phyloP scores from a whole-genome alignment of 1,140 invertebrate species.

The Atta texana region DNA sequence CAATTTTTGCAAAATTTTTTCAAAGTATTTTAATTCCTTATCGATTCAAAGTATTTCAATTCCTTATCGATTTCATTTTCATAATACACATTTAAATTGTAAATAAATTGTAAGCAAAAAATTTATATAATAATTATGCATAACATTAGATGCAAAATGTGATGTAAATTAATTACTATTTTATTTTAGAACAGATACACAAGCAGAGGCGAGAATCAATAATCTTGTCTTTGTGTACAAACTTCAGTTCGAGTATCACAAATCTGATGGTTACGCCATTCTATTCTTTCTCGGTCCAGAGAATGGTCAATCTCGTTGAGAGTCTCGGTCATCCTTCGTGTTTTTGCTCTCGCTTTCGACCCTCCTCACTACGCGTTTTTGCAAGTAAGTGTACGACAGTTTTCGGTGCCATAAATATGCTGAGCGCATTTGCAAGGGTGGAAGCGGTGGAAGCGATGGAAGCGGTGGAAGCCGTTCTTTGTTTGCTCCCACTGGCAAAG shows the following conservation, averaged over 20 bases:
- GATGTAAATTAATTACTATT: not conserved
- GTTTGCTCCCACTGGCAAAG: conserved; percentile 66
- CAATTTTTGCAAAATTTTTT: not conserved
- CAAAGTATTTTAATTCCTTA: too few relatives aligned
- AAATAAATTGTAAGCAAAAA: not conserved
- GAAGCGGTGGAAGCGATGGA: conserved; percentile 64
- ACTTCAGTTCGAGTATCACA: not conserved
- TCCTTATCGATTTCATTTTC: not conserved
- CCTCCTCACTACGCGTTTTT: conserved; percentile 41
- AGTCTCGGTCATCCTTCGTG: conserved; percentile 50
- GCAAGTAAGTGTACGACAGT: conserved; percentile 62
- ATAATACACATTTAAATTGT: not conserved
- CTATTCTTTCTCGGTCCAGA: conserved; percentile 28
- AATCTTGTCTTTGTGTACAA: conserved; percentile 28
- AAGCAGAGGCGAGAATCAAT: not conserved
- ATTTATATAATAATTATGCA: not conserved
- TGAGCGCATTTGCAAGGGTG: conserved; percentile 70
- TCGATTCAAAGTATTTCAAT: not conserved
- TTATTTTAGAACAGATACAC: not conserved
- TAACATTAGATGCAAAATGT: not conserved
- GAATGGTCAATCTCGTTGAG: conserved; percentile 41
- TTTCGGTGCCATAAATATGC: conserved; percentile 75
- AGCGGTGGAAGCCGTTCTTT: conserved; percentile 70
- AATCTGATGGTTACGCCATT: conserved; percentile 30
- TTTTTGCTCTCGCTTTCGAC: conserved; percentile 39